Evolutionary conservation across 2,113 vertebrate genomes (phyloP).

Genomic region (Isurus oxyrinchus): DNA sequence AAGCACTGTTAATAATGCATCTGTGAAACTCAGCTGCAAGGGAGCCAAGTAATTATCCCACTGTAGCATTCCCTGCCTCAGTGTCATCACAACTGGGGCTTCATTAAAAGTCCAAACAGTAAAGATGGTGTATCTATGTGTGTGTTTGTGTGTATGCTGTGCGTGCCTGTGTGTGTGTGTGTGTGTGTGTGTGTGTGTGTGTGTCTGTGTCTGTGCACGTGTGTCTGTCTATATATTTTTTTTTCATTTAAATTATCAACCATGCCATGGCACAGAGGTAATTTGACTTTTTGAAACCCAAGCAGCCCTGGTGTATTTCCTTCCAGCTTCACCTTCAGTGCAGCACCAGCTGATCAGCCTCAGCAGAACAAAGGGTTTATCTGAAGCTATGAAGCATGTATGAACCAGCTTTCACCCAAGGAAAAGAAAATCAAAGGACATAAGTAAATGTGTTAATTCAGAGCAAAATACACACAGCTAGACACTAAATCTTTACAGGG

Average conservation of each 20-base stretch:
- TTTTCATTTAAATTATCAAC: conserved; percentile 76
- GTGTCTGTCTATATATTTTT: conserved; percentile 51
- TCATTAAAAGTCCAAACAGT: conserved; percentile 92
- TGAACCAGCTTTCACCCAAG: conserved; percentile 70
- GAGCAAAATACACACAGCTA: conserved; percentile 77
- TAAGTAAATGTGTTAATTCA: conserved; percentile 75
- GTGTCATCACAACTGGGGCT: conserved; percentile 95
- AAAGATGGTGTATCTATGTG: conserved; percentile 65
- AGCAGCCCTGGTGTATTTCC: conserved; percentile 77
- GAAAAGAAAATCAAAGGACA: conserved; percentile 71
- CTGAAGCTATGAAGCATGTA: conserved; percentile 81
- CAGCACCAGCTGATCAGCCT: conserved; percentile 75
- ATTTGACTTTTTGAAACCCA: conserved; percentile 83
- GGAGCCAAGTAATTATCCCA: conserved; percentile 99
- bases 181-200: not conserved
- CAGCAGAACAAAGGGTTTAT: conserved; percentile 80
- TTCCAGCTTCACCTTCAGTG: conserved; percentile 65
- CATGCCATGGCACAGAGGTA: conserved; percentile 80
- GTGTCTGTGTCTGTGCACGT: not conserved
- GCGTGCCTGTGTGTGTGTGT: not conserved
- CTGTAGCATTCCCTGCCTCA: conserved; percentile 79
- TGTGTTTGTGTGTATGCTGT: conserved; percentile 41
- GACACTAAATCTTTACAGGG: conserved; percentile 74
- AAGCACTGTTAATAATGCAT: conserved; percentile 93
- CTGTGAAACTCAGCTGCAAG: conserved; percentile 98